Evolutionary conservation across 1,140 invertebrate species (phyloP).

Genomic region (Globodera rostochiensis): DNA sequence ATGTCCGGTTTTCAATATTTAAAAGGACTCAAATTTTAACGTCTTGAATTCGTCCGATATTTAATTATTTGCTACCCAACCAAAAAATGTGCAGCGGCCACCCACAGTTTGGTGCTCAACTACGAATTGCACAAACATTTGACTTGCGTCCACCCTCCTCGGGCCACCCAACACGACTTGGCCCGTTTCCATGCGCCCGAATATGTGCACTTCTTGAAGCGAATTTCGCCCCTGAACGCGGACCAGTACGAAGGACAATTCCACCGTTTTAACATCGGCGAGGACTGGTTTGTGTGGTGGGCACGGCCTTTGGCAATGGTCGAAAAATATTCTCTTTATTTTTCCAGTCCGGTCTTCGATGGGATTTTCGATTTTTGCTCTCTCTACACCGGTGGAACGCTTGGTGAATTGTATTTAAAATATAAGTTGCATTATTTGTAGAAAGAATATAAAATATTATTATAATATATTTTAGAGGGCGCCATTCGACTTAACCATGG

Average conservation of each 20-base stretch:
- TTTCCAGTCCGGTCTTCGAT: conserved; percentile 84
- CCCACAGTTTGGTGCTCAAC: conserved; percentile 52
- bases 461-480: conserved; percentile 65
- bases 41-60: not conserved
- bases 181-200: conserved; percentile 94
- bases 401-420: conserved; percentile 66
- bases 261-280: conserved; percentile 92
- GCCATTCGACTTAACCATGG: conserved; percentile 87
- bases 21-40: not conserved
- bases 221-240: conserved; percentile 92
- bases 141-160: conserved; percentile 40
- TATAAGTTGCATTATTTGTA: not conserved
- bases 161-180: conserved; percentile 91
- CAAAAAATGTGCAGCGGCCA: conserved; percentile 36
- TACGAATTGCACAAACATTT: conserved; percentile 51
- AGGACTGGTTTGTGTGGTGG: conserved; percentile 77
- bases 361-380: conserved; percentile 98
- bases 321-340: conserved; percentile 34
- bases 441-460: not conserved
- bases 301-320: not conserved
- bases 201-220: conserved; percentile 93
- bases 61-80: no score
- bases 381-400: conserved; percentile 91
- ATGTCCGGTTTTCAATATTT: no score
- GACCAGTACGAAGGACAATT: conserved; percentile 89